Base-by-base conservation (phyloP, 2,888 invertebrate genomes). In the Pinctada fucata region DNA sequence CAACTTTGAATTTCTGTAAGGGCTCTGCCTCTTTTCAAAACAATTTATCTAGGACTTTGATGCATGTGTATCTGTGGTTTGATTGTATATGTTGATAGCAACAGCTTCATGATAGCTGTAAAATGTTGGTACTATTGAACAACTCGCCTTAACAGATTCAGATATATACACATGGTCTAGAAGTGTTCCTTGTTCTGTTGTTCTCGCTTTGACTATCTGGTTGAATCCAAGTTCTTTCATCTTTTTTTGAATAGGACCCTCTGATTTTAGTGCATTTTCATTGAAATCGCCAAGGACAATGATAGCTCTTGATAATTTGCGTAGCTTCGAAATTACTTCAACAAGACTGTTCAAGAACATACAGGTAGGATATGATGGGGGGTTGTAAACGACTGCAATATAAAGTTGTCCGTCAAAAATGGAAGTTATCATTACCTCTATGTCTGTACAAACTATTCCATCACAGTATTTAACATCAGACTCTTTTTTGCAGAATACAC, bases 121-220 rank as follows among this genome's bases (percentile, higher is more conserved):
- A 31, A 31, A 31, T 31, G 31, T 31, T 31, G 31, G 31, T 31
- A 31, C 31, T 31, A 31, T 31, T 31, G 31, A 31, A 31, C 31
- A 31, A 31, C 31, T 31, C 31, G 31, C 31, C 31, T 1, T 31
- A 31, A 8, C 10, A 13, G 47, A 13, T 48, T 6, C 2, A 52
- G 51, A 48, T n/a, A 49, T 52, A 49, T 71, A 71, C 3, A 71
- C 71, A 52, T 52, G 52, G 13, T 71, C 71, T 6, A 71, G 10
- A 3, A 52, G n/a, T 4, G 71, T 71, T 52, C 16, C 8, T 8
- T 52, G 3, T 2, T 71, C 71, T 50, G 71, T 71, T 16, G 71
- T 71, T 13, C 48, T 16, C 13, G 49, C 10, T 13, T n/a, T 8
- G 10, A 71, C 71, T 3, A 13, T 13, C 31, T 71, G 71, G 31